phyloP scores from a whole-genome alignment of 2,113 vertebrate genomes.

The Prunella fulvescens region DNA sequence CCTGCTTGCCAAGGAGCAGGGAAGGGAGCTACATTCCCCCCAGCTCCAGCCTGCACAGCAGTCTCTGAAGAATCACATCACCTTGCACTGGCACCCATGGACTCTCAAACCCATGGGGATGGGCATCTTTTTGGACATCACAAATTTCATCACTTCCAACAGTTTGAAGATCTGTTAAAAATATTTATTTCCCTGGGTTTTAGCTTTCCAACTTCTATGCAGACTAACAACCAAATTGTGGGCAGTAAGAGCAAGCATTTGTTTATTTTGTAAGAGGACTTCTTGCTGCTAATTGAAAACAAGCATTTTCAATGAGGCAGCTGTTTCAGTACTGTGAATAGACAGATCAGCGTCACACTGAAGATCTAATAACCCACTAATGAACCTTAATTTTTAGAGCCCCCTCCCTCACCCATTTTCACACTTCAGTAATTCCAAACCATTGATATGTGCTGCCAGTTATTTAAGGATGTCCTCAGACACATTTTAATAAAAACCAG shows the following conservation, averaged over 20 bases:
- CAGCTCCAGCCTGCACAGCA: background rate
- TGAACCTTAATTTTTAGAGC: background rate
- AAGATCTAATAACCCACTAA: background rate
- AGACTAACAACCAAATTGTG: conserved; percentile 22
- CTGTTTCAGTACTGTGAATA: conserved; percentile 21
- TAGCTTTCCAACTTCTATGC: background rate
- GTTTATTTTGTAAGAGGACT: conserved; percentile 42
- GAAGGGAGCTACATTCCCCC: background rate
- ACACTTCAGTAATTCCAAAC: background rate
- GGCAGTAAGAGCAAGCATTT: conserved; percentile 21
- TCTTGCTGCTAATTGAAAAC: conserved; percentile 45
- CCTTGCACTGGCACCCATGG: background rate
- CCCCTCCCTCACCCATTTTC: background rate
- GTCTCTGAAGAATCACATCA: background rate
- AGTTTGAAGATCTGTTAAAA: background rate
- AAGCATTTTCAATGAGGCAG: conserved; percentile 39
- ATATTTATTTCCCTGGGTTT: conserved; percentile 16
- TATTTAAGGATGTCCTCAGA: background rate
- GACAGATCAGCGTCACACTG: conserved; percentile 3
- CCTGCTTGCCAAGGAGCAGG: too few species aligned
- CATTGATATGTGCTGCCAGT: background rate
- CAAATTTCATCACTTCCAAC: background rate
- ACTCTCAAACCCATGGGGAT: background rate
- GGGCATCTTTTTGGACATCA: background rate
- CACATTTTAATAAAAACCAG: background rate